Evolutionary conservation across 2,888 invertebrate genomes (phyloP), one percentile per base, ranked within the genome.

Genomic region (Aphrophora alni): DNA sequence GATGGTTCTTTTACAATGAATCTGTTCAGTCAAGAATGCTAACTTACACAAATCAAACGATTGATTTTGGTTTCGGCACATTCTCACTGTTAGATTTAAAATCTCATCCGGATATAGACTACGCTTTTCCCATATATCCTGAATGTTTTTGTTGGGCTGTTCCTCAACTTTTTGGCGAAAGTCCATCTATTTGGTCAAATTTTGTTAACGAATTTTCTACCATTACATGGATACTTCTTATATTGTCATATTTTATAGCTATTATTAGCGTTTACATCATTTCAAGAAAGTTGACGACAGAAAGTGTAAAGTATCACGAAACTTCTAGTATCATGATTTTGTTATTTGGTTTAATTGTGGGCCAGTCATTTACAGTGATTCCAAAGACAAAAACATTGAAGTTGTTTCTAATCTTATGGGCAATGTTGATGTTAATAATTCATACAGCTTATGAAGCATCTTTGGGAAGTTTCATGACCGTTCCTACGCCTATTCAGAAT

Each of bases 81-180:
- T 78, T 38, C 71, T 51, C 78, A 26, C 28, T 72, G 14, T 24
- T 73, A 25, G 72, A 78, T n/a, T 44, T 73, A 14, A 38, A 70
- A 5, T 51, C 21, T 21, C 21, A 78, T 24, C 72, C 78, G 1
- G 59, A 27, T 3, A 27, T 78, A 28, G 72, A 78, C 7, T 72
- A 78, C 24, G 33, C 51, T 27, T 78, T 78, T 51, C 44, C 78
- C 25, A 28, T 73, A 38, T 51, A 27, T 26, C 72, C 78, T 38
- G 72, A 78, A 51, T 78, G 78, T n/a, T 72, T 78, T 51, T 28
- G 51, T 51, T 78, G 72, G 72, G 78, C 72, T 51, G 38, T 78
- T 4, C 78, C 78, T 8, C 24, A n/a, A 27, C 28, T 28, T 28
- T 71, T 33, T n/a, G 78, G 78, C n/a, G 24, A 44, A 10, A n/a